Evolutionary conservation across 2,113 vertebrate genomes (phyloP).

Genomic region (Pan troglodytes): DNA sequence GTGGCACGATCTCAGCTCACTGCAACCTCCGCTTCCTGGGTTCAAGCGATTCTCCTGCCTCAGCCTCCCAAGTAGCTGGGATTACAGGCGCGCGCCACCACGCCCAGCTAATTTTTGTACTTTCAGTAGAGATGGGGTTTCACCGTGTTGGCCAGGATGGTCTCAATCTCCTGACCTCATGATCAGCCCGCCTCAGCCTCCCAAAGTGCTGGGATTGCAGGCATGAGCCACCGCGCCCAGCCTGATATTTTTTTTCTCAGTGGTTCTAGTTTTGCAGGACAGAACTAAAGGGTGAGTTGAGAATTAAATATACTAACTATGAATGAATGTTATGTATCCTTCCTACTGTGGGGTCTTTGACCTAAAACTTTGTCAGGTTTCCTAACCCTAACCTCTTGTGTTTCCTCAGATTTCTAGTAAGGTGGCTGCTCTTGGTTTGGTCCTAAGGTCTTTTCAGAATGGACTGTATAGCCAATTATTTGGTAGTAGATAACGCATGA

Average conservation of each 20-base stretch:
- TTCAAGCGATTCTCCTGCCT: no score
- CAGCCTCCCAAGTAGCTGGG: no score
- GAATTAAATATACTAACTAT: background rate
- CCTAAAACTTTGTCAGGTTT: background rate
- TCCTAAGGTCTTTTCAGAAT: background rate
- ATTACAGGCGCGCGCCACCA: no score
- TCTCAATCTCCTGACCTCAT: no score
- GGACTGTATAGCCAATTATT: background rate
- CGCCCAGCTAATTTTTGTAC: no score
- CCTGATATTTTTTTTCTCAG: background rate
- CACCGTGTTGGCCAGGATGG: no score
- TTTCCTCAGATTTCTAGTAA: conserved; percentile 16
- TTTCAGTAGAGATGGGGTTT: no score
- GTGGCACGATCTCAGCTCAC: no score
- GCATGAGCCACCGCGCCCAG: no score
- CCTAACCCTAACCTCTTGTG: background rate
- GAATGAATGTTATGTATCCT: background rate
- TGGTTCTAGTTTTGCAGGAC: background rate
- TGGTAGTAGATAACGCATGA: background rate
- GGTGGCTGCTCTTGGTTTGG: background rate
- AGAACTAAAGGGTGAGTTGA: background rate
- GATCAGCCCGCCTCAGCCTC: no score
- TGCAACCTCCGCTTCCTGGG: no score
- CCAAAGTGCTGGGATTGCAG: no score
- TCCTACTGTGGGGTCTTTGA: background rate